Percentiles rank a stretch among this genome's conserved stretches.
Evolutionary conservation across 1,140 invertebrate species (phyloP).

Genomic region (Uloborus diversus): DNA sequence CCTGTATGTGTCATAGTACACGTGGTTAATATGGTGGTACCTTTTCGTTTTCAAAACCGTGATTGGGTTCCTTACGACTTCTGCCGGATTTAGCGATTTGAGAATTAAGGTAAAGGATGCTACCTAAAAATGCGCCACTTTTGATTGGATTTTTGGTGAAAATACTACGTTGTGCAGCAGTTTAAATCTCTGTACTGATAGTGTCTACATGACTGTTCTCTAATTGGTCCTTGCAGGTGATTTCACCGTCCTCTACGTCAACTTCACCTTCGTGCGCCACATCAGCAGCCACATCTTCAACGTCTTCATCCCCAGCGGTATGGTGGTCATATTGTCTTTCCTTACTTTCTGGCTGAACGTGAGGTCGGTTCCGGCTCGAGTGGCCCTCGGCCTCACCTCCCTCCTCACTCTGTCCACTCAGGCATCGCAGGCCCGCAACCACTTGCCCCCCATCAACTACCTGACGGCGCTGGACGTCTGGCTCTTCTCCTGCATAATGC

Average conservation of each 20-base stretch:
- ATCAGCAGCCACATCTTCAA: constrained; percentile 58
- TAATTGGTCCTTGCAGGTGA: constrained; percentile 27
- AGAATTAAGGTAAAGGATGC: no score
- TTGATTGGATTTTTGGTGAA: no score
- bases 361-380: constrained; percentile 65
- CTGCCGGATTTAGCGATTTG: no score
- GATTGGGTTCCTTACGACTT: no score
- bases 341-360: constrained; percentile 67
- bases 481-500: constrained; percentile 47
- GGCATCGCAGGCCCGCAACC: constrained; percentile 9
- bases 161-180: no score
- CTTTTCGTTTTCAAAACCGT: no score
- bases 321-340: constrained; percentile 59
- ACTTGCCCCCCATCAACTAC: constrained; percentile 50
- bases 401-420: constrained; percentile 48
- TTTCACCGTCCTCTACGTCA: constrained; percentile 12
- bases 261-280: constrained; percentile 57
- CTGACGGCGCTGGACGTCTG: constrained; percentile 56
- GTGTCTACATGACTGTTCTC: no score
- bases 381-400: constrained; percentile 60
- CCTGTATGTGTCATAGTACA: no score
- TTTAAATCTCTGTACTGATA: no score
- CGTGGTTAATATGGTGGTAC: no score
- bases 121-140: no score
- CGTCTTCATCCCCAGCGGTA: constrained; percentile 58